Conservation (phyloP, 2,888 invertebrate species). For the Lordiphosa fenestrarum region DNA sequence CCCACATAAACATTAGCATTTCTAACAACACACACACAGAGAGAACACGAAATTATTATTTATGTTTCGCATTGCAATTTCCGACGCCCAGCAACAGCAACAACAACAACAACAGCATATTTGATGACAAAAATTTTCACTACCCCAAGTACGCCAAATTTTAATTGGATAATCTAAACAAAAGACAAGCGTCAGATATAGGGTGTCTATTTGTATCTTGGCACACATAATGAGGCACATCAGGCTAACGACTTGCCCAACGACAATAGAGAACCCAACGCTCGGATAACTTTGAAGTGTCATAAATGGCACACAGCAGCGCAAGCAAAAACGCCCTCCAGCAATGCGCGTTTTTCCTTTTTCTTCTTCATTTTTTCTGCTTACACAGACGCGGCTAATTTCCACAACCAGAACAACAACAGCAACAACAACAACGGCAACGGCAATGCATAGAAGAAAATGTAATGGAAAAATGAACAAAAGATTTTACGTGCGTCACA, state of each 20-base stretch:
- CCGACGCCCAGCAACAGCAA: not conserved
- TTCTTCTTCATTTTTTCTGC: conserved; percentile 14
- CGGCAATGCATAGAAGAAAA: conserved; percentile 28
- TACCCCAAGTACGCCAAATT: conserved; percentile 29
- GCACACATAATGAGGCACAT: conserved; percentile 60
- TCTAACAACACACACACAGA: too few species aligned
- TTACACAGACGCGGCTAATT: conserved; percentile 57
- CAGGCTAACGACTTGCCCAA: conserved; percentile 46
- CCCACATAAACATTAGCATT: conserved; percentile 2
- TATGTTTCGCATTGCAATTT: conserved; percentile 25
- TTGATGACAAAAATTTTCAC: conserved; percentile 23
- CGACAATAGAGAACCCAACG: conserved; percentile 24
- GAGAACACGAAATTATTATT: conserved; percentile 34
- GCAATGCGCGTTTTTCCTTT: conserved; percentile 51
- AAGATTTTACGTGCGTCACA: conserved; percentile 43
- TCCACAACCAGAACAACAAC: conserved; percentile 31
- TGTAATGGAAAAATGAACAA: conserved; percentile 34
- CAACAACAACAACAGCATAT: conserved; percentile 15
- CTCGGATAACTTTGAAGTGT: conserved; percentile 51
- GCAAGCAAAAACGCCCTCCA: conserved; percentile 36
- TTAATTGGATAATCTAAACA: conserved; percentile 58
- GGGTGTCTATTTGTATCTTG: conserved; percentile 32
- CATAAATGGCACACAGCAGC: conserved; percentile 52
- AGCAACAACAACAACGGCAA: conserved; percentile 13
- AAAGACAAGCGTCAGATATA: conserved; percentile 13